Conservation (phyloP, 2,113 vertebrate species). For the Hydrochoerus hydrochaeris region DNA sequence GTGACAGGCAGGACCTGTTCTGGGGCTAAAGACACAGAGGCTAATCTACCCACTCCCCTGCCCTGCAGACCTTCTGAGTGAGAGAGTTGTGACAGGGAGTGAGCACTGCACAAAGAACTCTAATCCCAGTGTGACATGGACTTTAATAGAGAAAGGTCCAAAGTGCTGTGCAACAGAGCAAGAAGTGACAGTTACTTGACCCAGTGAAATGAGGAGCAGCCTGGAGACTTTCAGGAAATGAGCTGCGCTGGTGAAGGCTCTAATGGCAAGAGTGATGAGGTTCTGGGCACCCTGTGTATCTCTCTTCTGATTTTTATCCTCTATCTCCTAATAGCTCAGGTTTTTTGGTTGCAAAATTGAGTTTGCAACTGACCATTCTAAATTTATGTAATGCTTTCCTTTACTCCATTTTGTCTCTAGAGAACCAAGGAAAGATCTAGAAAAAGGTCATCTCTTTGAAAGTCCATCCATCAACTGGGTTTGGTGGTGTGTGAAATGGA, state of each 20-base stretch:
- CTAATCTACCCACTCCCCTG: background rate
- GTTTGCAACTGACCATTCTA: background rate
- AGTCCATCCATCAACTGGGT: background rate
- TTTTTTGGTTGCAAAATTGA: conserved; percentile 37
- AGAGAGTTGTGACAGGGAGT: fast-evolving
- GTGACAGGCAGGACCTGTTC: background rate
- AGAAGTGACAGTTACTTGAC: no score
- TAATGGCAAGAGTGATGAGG: fast-evolving
- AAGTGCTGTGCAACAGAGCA: background rate
- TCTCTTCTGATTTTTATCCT: background rate
- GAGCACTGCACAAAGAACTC: background rate
- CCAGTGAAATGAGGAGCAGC: no score
- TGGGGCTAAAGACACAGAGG: background rate
- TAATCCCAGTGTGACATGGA: background rate
- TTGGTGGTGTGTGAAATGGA: background rate
- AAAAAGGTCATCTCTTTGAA: background rate
- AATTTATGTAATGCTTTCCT: background rate
- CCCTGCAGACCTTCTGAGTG: background rate
- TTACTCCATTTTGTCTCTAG: background rate
- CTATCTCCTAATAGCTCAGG: background rate
- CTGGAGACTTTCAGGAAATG: background rate
- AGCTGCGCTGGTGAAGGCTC: fast-evolving
- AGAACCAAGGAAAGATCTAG: background rate
- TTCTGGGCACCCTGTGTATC: fast-evolving
- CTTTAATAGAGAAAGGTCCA: background rate